Evolutionary conservation across 2,797 vertebrate genomes (phyloP).

Genomic region (Potorous gilbertii): DNA sequence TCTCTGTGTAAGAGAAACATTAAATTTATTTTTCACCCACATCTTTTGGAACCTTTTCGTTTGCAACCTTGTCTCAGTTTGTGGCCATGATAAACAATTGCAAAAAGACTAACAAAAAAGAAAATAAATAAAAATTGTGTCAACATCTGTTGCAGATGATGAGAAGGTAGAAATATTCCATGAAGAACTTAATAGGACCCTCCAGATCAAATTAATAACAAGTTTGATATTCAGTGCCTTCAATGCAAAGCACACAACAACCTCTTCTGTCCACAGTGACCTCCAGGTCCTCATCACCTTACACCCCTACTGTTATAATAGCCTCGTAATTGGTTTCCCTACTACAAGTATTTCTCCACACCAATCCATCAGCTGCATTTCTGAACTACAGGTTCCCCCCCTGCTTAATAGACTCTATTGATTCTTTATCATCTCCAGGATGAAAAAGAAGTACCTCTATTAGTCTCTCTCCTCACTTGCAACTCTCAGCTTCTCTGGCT

Average conservation of each 20-base stretch:
- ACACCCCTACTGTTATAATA: neutral
- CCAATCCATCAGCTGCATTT: neutral
- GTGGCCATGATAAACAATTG: neutral
- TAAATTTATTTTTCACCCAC: neutral
- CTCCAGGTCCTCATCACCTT: neutral
- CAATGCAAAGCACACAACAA: neutral
- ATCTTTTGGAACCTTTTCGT: neutral
- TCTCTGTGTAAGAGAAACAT: slow-evolving; percentile 94
- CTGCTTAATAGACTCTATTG: neutral
- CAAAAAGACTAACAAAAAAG: neutral
- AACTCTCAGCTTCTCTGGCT: neutral
- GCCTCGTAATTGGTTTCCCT: too few relatives aligned
- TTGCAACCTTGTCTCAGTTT: neutral
- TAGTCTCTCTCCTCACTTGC: neutral
- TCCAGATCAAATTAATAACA: neutral
- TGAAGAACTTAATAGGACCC: neutral
- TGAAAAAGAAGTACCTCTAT: neutral
- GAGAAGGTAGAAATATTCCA: neutral
- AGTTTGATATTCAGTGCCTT: neutral
- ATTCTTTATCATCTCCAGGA: neutral
- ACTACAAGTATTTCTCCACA: neutral
- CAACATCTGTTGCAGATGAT: neutral
- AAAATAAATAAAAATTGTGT: neutral
- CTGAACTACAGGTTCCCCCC: neutral
- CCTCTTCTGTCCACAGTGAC: neutral